A percentile compares a stretch with the other conserved stretches of the same genome.
Conservation (phyloP, 2,113 vertebrate genomes). For the Centropus bengalensis region DNA sequence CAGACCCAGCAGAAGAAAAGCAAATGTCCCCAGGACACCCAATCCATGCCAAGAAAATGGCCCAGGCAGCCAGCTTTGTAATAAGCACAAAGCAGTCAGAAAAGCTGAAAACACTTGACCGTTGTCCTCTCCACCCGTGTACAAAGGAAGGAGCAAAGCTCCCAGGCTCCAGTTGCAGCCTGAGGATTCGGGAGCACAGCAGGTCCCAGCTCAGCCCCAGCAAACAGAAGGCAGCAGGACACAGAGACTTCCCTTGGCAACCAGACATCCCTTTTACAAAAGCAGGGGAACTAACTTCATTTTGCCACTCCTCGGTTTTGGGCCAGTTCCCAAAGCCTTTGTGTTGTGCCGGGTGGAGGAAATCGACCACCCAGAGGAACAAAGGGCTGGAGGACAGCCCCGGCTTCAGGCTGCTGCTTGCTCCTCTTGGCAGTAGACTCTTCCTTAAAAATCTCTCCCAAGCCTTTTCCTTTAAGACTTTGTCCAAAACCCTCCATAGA, state of each 20-base stretch:
- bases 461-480: conserved; percentile 5
- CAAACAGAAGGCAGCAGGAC: conserved; percentile 44
- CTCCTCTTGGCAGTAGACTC: not conserved
- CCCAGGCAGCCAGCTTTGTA: not conserved
- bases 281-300: conserved; percentile 26
- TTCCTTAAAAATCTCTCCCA: conserved; percentile 10
- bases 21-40: conserved; percentile 30
- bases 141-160: conserved; percentile 33
- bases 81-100: not conserved
- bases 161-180: not conserved
- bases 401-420: not conserved
- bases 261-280: conserved; percentile 15
- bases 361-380: conserved; percentile 54
- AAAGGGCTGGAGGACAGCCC: conserved; percentile 36
- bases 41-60: not conserved
- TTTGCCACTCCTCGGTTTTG: conserved; percentile 38
- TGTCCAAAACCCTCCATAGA: not conserved
- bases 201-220: conserved; percentile 2
- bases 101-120: conserved; percentile 28
- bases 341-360: not conserved
- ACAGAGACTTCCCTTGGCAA: conserved; percentile 61
- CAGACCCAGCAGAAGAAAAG: not conserved
- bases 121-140: not conserved
- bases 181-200: not conserved
- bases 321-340: conserved; percentile 49